A percentile compares a stretch with the other conserved stretches of the same genome.
phyloP scores from a whole-genome alignment of 2,113 vertebrate species.

The Acanthisitta chloris region DNA sequence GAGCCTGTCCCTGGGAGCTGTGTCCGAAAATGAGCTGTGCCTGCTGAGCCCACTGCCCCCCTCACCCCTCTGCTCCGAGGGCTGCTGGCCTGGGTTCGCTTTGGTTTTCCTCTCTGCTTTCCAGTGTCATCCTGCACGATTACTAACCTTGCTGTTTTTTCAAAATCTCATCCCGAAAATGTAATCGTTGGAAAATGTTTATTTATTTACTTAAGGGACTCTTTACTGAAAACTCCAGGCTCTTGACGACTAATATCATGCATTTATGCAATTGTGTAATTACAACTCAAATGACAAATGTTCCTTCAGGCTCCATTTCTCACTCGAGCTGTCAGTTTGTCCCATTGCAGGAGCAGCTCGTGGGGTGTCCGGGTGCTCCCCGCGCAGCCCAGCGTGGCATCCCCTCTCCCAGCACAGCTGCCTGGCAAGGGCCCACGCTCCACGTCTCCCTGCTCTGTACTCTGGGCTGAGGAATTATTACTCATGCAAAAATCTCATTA shows the following conservation, averaged over 20 bases:
- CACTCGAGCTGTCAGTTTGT: no score
- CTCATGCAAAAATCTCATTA: not conserved
- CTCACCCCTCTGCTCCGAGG: rapidly evolving
- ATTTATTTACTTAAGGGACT: constrained; percentile 74
- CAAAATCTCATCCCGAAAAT: constrained; percentile 35
- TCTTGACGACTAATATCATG: constrained; percentile 72
- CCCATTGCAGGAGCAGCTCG: not conserved
- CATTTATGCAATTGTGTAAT: constrained; percentile 73
- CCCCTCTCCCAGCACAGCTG: not conserved
- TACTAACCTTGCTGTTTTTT: not conserved
- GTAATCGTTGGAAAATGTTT: constrained; percentile 66
- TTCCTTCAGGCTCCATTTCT: not conserved
- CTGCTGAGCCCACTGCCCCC: not conserved
- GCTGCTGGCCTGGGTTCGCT: rapidly evolving
- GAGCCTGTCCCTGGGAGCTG: not conserved
- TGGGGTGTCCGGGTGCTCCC: not conserved
- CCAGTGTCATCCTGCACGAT: not conserved
- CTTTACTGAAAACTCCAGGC: constrained; percentile 72
- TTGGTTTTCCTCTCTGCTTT: not conserved
- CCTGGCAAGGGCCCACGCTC: not conserved
- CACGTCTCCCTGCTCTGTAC: not conserved
- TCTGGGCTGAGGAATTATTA: not conserved
- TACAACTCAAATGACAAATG: constrained; percentile 66
- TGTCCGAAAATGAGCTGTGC: rapidly evolving
- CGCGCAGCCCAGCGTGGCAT: rapidly evolving